A percentile compares a stretch with the other conserved stretches of the same genome.
These are phyloP conservation scores for Euclidia mi DNA, from an alignment of 2,888 invertebrate species.

Conservation along the genomic window DNA sequence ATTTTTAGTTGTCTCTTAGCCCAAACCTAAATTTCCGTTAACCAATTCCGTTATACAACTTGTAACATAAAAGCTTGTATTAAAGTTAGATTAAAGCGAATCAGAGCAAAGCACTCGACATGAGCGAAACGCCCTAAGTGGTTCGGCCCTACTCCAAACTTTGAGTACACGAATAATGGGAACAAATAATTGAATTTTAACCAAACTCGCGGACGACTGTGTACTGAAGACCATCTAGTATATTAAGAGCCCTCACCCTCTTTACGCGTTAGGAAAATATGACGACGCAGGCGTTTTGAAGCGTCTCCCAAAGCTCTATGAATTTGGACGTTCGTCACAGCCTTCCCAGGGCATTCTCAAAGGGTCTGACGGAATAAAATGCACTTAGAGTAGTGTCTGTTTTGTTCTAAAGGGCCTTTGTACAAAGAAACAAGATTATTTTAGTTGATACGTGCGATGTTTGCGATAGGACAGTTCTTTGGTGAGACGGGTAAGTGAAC, in stretches of 20 bases:
- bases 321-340: conserved; percentile 44
- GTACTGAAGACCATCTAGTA: conserved; percentile 53
- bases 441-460: conserved; percentile 63
- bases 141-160: conserved; percentile 68
- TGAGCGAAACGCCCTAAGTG: conserved; percentile 71
- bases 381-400: conserved; percentile 76
- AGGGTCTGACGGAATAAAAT: conserved; percentile 80
- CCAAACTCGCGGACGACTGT: conserved; percentile 72
- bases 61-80: conserved; percentile 57
- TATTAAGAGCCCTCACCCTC: conserved; percentile 44
- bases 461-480: conserved; percentile 36
- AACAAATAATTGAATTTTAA: conserved; percentile 82
- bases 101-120: conserved; percentile 59
- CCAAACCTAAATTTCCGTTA: conserved; percentile 31
- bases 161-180: conserved; percentile 74
- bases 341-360: conserved; percentile 61
- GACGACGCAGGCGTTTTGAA: conserved; percentile 15
- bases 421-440: conserved; percentile 73
- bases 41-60: conserved; percentile 36
- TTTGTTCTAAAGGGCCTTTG: conserved; percentile 72
- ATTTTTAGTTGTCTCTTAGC: no score
- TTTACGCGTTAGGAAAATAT: conserved; percentile 32
- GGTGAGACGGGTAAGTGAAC: no score
- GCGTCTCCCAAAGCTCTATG: conserved; percentile 44
- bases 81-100: conserved; percentile 72